Conservation (phyloP, 2,113 vertebrate genomes). For the Caranx ignobilis region DNA sequence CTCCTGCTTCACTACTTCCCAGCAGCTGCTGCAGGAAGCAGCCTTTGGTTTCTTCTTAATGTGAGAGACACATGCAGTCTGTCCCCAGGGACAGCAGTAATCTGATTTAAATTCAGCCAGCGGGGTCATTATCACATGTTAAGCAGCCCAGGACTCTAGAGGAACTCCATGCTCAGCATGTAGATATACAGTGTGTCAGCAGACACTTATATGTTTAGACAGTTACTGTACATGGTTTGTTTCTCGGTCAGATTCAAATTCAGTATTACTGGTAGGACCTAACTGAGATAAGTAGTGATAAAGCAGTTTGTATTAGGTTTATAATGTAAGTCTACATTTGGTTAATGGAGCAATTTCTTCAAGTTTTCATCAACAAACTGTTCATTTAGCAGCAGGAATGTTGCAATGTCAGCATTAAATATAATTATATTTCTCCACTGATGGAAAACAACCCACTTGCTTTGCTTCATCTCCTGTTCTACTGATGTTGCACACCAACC, state of each 20-base stretch:
- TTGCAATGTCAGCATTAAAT: too few relatives aligned
- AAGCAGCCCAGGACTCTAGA: conserved; percentile 47
- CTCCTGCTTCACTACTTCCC: conserved; percentile 7
- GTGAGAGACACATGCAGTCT: conserved; percentile 51
- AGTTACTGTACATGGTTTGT: neutral
- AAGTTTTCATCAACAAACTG: too few relatives aligned
- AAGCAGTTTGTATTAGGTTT: neutral
- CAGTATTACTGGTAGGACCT: neutral
- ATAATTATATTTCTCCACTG: too few relatives aligned
- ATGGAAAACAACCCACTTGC: too few relatives aligned
- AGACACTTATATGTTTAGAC: neutral
- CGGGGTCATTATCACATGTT: conserved; percentile 66
- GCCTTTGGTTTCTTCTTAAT: conserved; percentile 52
- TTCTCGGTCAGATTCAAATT: neutral
- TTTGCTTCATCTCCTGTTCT: too few relatives aligned
- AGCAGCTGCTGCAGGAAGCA: conserved; percentile 22
- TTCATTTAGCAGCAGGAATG: too few relatives aligned
- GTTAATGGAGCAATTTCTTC: too few relatives aligned
- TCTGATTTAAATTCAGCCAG: conserved; percentile 76
- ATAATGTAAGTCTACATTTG: neutral
- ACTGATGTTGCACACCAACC: too few relatives aligned
- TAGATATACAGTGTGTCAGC: conserved; percentile 12
- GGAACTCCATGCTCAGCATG: conserved; percentile 39
- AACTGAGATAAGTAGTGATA: neutral
- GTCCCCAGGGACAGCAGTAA: conserved; percentile 58